Conservation (phyloP, 2,113 vertebrate species). For the Thermophis baileyi region DNA sequence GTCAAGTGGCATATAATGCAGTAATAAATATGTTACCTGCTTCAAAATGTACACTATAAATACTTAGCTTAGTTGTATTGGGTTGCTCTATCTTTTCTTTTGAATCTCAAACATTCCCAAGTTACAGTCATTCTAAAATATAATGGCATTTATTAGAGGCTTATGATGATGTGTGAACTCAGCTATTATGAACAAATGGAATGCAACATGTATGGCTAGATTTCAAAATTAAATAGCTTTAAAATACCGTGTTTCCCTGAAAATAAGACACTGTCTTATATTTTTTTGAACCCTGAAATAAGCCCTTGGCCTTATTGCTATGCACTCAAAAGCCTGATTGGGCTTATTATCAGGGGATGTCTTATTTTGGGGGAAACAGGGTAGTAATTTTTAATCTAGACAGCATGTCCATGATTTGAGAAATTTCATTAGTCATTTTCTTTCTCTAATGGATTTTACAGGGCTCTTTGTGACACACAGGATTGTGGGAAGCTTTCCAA, state of each 20-base stretch:
- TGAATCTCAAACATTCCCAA: background rate
- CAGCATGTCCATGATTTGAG: slow-evolving; percentile 15
- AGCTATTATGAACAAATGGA: background rate
- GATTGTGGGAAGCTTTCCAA: slow-evolving; percentile 91
- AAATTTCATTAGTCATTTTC: slow-evolving; percentile 31
- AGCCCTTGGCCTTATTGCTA: too few relatives aligned
- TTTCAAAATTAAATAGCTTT: background rate
- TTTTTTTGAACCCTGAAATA: too few relatives aligned
- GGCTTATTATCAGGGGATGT: too few relatives aligned
- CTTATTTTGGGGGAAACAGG: too few relatives aligned
- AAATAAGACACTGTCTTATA: too few relatives aligned
- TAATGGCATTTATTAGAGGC: background rate
- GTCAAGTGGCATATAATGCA: background rate
- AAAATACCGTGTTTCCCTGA: too few relatives aligned
- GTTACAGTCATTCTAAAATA: background rate
- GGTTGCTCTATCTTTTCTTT: background rate
- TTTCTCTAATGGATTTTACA: slow-evolving; percentile 59
- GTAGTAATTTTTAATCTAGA: background rate
- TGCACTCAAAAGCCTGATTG: too few relatives aligned
- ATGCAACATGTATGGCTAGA: background rate
- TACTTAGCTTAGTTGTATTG: background rate
- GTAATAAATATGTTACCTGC: background rate
- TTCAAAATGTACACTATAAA: background rate
- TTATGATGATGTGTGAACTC: background rate
- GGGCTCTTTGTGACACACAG: slow-evolving; percentile 94